Percentiles rank a stretch among this genome's conserved stretches.
These are phyloP conservation scores for Apamea crenata DNA, from an alignment of 2,888 invertebrate genomes.

Conservation along the genomic window DNA sequence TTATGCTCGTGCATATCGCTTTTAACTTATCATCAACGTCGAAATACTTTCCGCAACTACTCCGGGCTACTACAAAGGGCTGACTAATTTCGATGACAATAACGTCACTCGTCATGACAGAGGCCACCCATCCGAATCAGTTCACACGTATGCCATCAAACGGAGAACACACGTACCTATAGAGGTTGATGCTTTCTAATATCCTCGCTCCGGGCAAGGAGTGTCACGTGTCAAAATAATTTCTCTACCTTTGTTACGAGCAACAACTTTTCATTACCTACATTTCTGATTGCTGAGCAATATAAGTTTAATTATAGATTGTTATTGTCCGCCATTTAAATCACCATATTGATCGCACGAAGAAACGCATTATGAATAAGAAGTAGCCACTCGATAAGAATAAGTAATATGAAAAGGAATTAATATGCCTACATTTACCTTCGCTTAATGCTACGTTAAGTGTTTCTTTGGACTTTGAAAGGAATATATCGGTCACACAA, in stretches of 20 bases:
- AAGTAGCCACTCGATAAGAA: constrained; percentile 51
- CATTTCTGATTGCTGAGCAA: constrained; percentile 58
- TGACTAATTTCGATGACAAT: constrained; percentile 22
- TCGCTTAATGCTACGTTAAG: background rate
- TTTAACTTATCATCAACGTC: background rate
- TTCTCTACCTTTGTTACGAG: constrained; percentile 54
- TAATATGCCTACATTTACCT: constrained; percentile 33
- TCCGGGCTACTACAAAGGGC: constrained; percentile 40
- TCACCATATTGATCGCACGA: constrained; percentile 53
- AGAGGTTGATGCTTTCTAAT: constrained; percentile 66
- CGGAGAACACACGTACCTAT: constrained; percentile 64
- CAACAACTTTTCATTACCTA: constrained; percentile 56
- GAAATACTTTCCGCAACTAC: background rate
- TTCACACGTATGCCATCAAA: constrained; percentile 63
- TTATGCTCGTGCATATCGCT: background rate
- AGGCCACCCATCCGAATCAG: constrained; percentile 58
- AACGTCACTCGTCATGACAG: constrained; percentile 38
- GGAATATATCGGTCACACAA: constrained; percentile 6
- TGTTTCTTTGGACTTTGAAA: constrained; percentile 17
- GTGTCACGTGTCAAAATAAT: constrained; percentile 61
- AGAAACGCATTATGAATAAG: constrained; percentile 52
- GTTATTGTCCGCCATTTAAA: constrained; percentile 57
- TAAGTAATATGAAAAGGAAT: constrained; percentile 44
- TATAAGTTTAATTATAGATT: constrained; percentile 52
- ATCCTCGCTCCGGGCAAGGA: constrained; percentile 51